Base-by-base conservation (phyloP, 2,888 invertebrate genomes). In the Hermaeophaga mercurialis region DNA sequence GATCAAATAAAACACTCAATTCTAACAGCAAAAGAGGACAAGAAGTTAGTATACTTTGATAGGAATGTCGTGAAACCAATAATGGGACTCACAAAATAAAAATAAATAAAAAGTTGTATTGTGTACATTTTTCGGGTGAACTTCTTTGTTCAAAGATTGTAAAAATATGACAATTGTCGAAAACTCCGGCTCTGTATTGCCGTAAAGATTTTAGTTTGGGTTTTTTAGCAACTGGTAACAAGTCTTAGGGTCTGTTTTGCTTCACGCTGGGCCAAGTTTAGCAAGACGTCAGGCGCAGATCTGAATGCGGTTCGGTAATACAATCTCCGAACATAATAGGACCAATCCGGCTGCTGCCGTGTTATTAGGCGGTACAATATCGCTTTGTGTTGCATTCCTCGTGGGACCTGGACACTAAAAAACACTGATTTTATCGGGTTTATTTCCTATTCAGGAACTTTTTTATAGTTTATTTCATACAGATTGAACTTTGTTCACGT, bases 261-360 rank as follows among this genome's bases (percentile, higher is more conserved):
- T 68, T 70, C 73, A 71, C 68, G 73, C 72, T 68, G 72, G 56
- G 70, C 65, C 61, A 62, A 68, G 59, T 65, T 70, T 70, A 65
- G 69, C 70, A 75, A 75, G 74, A 75, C 73, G 75, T 75, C 76
- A 76, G 68, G 64, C 68, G 72, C 76, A 75, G 76, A 75, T 73
- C 70, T 66, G 68, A 68, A 68, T 70, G 72, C 70, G 58, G 60
- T 43, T 43, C 47, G 67, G 73, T 75, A 75, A 75, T 74, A 75
- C 72, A 76, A 76, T 76, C 76, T 75, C 71, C 66, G 69, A 56
- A 70, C 69, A 75, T 75, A 76, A 76, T 76, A 73, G 75, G 73
- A 70, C 73, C 75, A 75, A 76, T 75, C 73, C 73, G 65, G 62
- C 61, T 64, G 66, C 67, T 66, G 66, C 69, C 58, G 48, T 58